phyloP scores from a whole-genome alignment of 2,888 invertebrate genomes.

The Pollenia griseotomentosa region DNA sequence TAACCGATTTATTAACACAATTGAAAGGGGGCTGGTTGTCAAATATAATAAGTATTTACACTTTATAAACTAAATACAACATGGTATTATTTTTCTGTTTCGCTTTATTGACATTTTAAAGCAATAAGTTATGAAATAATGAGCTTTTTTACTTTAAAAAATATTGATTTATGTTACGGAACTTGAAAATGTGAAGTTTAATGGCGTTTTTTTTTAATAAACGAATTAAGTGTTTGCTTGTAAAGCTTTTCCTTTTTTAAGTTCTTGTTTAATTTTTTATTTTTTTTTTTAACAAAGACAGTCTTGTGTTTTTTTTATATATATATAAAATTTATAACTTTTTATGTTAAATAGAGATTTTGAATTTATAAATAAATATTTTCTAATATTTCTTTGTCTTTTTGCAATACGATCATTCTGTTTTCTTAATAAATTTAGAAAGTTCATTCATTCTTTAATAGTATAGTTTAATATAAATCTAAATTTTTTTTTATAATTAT shows the following conservation, averaged over 20 bases:
- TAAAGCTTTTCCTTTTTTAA: slow-evolving; percentile 30
- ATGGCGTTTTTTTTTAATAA: no score
- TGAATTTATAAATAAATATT: slow-evolving; percentile 49
- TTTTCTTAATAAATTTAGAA: slow-evolving; percentile 25
- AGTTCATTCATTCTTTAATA: slow-evolving; percentile 32
- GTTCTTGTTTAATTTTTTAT: slow-evolving; percentile 47
- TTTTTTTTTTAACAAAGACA: slow-evolving; percentile 78
- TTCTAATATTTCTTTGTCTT: slow-evolving; percentile 45
- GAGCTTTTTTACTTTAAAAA: neutral
- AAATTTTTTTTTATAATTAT: slow-evolving; percentile 70
- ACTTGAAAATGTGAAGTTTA: slow-evolving; percentile 16
- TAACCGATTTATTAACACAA: slow-evolving; percentile 86
- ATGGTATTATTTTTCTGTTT: slow-evolving; percentile 36
- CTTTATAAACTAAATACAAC: slow-evolving; percentile 64
- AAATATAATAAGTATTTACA: slow-evolving; percentile 60
- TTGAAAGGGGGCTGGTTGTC: slow-evolving; percentile 78
- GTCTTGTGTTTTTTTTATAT: slow-evolving; percentile 76
- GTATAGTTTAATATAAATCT: slow-evolving; percentile 41
- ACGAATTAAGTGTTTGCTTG: slow-evolving; percentile 25
- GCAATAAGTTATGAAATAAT: slow-evolving; percentile 15
- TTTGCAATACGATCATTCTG: slow-evolving; percentile 28
- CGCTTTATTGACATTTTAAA: slow-evolving; percentile 53
- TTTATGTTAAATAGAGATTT: slow-evolving; percentile 39
- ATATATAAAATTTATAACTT: slow-evolving; percentile 45
- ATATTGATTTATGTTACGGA: slow-evolving; percentile 33